phyloP scores from a whole-genome alignment of 2,113 vertebrate genomes.

The Ameiurus melas region DNA sequence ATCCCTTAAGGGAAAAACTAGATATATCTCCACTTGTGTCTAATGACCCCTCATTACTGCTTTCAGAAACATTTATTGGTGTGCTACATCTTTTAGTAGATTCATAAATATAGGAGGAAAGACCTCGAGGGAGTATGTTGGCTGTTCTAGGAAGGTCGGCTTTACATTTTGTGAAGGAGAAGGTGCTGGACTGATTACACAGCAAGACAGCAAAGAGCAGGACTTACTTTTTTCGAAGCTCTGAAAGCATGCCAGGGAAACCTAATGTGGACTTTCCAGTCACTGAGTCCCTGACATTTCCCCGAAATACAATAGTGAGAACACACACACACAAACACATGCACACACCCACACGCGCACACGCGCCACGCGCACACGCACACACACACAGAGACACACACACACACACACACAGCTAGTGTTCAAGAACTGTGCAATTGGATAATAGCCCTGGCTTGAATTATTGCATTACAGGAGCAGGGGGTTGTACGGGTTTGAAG shows the following conservation, averaged over 20 bases:
- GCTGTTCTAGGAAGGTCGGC: conserved; percentile 41
- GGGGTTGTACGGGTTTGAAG: conserved; percentile 23
- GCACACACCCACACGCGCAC: conserved; percentile 8
- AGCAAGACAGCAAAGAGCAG: not conserved
- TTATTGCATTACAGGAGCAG: conserved; percentile 52
- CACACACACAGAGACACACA: conserved; percentile 22
- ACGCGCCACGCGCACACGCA: not conserved
- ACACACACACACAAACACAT: conserved; percentile 22
- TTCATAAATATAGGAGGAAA: conserved; percentile 42
- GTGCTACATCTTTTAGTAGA: conserved; percentile 44
- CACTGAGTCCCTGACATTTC: conserved; percentile 39
- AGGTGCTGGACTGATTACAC: conserved; percentile 30
- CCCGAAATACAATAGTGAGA: conserved; percentile 43
- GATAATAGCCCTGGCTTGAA: conserved; percentile 58
- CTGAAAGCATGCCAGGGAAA: conserved; percentile 42
- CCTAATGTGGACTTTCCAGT: conserved; percentile 52
- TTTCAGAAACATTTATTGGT: conserved; percentile 49
- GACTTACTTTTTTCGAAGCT: conserved; percentile 22
- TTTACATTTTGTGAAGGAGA: conserved; percentile 46
- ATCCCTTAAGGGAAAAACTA: conserved; percentile 9
- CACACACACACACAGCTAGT: conserved; percentile 10
- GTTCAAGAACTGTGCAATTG: conserved; percentile 31
- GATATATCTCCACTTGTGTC: conserved; percentile 16
- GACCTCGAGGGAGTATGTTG: conserved; percentile 38
- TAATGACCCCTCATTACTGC: conserved; percentile 54